Evolutionary conservation across 2,888 invertebrate species (phyloP), one percentile per base, ranked within the genome.

Genomic region (Sesamia inferens): DNA sequence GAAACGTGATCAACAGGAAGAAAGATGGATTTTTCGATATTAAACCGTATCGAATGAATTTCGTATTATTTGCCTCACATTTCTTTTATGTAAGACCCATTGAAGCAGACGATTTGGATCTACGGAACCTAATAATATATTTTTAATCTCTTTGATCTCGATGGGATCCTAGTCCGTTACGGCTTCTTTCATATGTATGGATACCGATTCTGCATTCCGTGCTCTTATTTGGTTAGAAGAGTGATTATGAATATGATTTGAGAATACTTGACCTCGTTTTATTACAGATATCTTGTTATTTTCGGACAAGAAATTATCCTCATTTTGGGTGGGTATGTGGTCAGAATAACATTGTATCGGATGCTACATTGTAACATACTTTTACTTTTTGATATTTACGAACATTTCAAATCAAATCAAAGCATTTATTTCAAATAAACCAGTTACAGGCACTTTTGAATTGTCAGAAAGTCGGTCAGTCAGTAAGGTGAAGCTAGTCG

Each of bases 81-180:
- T 85, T 74, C 78, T 81, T 78, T 74, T 75, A 83, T 76, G 72
- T 78, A 78, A 70, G 67, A 79, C 62, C 76, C 48, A 80, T 77
- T 79, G 80, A 81, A 75, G 71, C 73, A 79, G 78, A 83, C 71
- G 79, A 76, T 76, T 78, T 78, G 83, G 80, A 77, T 86, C 78
- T 80, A 83, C 82, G 76, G 80, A 83, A 83, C 62, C 70, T 78
- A 76, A 78, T 79, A 80, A 81, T 87, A 87, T 85, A 83, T 87
- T 87, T 85, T 83, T 83, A 85, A 86, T 87, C 78, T 80, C 83
- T 85, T 85, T 85, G 87, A 86, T 87, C 76, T 78, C 69, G 55
- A 78, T 78, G 55, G 71, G 63, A 68, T 82, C 64, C 63, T 64
- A 74, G 74, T 78, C 55, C 61, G 66, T 44, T 76, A 76, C 65